Conservation (phyloP, 1,140 invertebrate genomes). For the Ips nitidus region DNA sequence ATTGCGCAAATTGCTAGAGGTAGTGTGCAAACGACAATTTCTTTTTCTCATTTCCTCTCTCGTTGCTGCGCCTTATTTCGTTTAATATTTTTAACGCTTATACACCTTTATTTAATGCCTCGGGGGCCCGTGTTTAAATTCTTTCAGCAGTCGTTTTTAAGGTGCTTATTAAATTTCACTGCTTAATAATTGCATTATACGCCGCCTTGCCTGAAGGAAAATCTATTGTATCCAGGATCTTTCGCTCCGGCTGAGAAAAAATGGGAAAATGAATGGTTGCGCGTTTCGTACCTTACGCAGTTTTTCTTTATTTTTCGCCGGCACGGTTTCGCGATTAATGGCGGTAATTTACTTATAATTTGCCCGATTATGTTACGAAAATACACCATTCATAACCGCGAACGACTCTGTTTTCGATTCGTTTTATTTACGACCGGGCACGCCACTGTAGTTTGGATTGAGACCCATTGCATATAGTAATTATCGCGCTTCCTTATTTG, state of each 20-base stretch:
- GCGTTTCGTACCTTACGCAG: conserved; percentile 28
- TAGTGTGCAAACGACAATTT: conserved; percentile 43
- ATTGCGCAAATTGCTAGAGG: conserved; percentile 47
- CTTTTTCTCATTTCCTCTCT: conserved; percentile 41
- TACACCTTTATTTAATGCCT: conserved; percentile 48
- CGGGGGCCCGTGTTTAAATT: conserved; percentile 42
- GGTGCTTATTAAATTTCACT: conserved; percentile 49
- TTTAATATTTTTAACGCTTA: conserved; percentile 47
- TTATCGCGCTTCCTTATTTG: conserved; percentile 23
- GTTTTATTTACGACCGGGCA: not conserved
- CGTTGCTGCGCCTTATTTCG: conserved; percentile 22
- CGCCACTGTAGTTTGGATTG: conserved; percentile 1
- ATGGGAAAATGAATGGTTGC: conserved; percentile 26
- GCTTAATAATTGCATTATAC: conserved; percentile 47
- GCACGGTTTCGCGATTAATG: conserved; percentile 26
- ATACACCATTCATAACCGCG: not conserved
- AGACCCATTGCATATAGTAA: conserved; percentile 10
- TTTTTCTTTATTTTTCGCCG: conserved; percentile 29
- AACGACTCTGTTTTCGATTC: not conserved
- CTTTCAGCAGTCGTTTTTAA: conserved; percentile 43
- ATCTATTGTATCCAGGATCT: conserved; percentile 41
- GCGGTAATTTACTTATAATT: conserved; percentile 33
- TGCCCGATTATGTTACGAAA: conserved; percentile 21
- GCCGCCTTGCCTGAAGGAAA: conserved; percentile 35
- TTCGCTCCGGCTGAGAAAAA: conserved; percentile 28